phyloP scores from a whole-genome alignment of 2,888 invertebrate genomes.

The Phytoseiulus persimilis region DNA sequence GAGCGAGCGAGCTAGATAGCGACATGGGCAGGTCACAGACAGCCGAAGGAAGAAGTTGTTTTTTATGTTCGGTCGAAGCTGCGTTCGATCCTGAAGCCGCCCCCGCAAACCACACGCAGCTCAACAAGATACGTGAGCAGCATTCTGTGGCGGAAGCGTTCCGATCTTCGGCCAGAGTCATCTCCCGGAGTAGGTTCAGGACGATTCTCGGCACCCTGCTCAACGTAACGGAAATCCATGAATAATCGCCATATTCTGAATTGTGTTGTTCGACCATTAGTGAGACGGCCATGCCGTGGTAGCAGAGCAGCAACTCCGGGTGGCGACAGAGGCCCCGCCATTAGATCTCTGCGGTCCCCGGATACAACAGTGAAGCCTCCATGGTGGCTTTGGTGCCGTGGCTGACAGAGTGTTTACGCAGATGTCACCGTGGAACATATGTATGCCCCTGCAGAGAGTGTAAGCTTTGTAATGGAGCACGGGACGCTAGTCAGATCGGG shows the following conservation, averaged over 20 bases:
- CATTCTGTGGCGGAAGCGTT: background rate
- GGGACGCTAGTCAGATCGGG: background rate
- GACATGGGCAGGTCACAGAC: background rate
- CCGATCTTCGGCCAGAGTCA: background rate
- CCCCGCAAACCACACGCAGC: background rate
- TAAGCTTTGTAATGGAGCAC: background rate
- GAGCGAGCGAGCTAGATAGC: background rate
- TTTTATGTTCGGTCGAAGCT: background rate
- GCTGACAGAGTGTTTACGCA: background rate
- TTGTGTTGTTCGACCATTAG: background rate
- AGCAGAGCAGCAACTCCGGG: background rate
- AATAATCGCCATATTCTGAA: background rate
- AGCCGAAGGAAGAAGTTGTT: background rate
- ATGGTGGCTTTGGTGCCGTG: background rate
- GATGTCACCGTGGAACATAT: background rate
- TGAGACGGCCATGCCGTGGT: background rate
- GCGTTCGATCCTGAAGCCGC: background rate
- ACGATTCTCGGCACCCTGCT: background rate
- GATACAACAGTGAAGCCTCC: background rate
- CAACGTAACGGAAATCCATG: background rate
- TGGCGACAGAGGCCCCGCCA: background rate
- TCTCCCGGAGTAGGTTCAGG: too few relatives aligned
- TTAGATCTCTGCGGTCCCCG: background rate
- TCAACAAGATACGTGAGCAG: background rate
- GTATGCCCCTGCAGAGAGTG: background rate